A percentile compares a stretch with the other conserved stretches of the same genome.
These are phyloP conservation scores for Apotomis capreana DNA, from an alignment of 2,888 invertebrate genomes.

Conservation along the genomic window DNA sequence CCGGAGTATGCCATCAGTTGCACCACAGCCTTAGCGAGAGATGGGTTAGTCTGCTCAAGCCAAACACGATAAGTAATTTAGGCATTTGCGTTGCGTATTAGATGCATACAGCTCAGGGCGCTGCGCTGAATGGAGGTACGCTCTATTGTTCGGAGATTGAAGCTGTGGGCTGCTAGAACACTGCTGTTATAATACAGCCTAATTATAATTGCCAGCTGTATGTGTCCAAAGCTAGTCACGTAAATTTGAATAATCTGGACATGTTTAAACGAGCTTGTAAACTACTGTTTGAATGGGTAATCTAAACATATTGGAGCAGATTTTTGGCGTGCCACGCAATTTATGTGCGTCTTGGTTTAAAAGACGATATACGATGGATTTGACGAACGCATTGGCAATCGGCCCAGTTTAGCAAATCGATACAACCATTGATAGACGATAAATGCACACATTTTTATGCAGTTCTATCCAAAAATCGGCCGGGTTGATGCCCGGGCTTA, in stretches of 20 bases:
- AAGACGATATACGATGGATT: background rate
- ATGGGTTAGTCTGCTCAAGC: constrained; percentile 41
- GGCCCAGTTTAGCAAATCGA: constrained; percentile 1
- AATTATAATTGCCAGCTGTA: constrained; percentile 4
- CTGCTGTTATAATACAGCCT: constrained; percentile 4
- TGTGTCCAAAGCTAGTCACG: background rate
- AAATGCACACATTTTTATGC: constrained; percentile 5
- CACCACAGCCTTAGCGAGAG: constrained; percentile 13
- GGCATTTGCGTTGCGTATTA: constrained; percentile 43
- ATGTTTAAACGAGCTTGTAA: too few relatives aligned
- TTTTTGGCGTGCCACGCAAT: background rate
- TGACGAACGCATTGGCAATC: constrained; percentile 1
- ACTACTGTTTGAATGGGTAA: background rate
- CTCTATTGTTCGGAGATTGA: constrained; percentile 27
- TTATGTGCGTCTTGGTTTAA: background rate
- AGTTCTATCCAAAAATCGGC: constrained; percentile 2
- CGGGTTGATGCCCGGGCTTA: constrained; percentile 4
- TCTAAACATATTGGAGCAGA: background rate
- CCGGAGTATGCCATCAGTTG: constrained; percentile 8
- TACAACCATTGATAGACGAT: constrained; percentile 5
- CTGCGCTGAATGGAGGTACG: constrained; percentile 20
- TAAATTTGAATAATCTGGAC: background rate
- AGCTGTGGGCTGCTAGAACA: constrained; percentile 7
- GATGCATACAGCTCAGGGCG: constrained; percentile 31
- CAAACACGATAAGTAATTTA: constrained; percentile 53